Evolutionary conservation across 2,113 vertebrate genomes (phyloP).

Genomic region (Clupea harengus): DNA sequence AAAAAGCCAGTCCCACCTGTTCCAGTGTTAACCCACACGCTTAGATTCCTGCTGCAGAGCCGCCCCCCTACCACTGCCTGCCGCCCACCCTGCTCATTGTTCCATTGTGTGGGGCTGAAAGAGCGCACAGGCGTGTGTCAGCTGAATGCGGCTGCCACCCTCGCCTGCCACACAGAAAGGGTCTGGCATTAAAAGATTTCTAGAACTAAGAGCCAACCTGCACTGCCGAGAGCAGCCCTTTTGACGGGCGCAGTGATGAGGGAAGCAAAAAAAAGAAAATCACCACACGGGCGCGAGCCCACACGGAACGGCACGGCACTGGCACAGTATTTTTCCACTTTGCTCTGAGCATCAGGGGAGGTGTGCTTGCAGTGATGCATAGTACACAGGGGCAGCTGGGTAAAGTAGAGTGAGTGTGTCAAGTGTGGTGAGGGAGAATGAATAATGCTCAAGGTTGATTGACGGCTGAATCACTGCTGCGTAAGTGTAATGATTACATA

Average conservation of each 20-base stretch:
- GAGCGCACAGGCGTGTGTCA: neutral
- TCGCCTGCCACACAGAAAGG: neutral
- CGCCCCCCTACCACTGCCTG: neutral
- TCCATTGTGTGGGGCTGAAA: conserved; percentile 40
- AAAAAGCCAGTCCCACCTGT: neutral
- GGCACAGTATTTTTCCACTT: conserved; percentile 20
- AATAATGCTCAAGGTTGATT: neutral
- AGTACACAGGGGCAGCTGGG: neutral
- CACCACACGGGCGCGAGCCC: neutral
- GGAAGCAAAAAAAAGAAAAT: conserved; percentile 16
- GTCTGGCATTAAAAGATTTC: conserved; percentile 26
- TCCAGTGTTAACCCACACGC: neutral
- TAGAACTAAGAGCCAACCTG: conserved; percentile 3
- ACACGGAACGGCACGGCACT: neutral
- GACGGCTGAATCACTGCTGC: neutral
- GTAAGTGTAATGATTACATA: neutral
- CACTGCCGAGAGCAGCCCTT: neutral
- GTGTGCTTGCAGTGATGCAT: neutral
- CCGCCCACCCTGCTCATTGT: conserved; percentile 30
- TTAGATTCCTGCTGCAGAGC: neutral
- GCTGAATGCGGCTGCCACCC: conserved; percentile 6
- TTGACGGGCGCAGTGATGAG: conserved; percentile 22
- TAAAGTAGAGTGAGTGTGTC: neutral
- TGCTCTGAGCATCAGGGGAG: too few relatives aligned
- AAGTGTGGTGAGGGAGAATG: neutral